Base-by-base conservation (phyloP, 2,113 vertebrate genomes). In the Oreochromis tanganicae region DNA sequence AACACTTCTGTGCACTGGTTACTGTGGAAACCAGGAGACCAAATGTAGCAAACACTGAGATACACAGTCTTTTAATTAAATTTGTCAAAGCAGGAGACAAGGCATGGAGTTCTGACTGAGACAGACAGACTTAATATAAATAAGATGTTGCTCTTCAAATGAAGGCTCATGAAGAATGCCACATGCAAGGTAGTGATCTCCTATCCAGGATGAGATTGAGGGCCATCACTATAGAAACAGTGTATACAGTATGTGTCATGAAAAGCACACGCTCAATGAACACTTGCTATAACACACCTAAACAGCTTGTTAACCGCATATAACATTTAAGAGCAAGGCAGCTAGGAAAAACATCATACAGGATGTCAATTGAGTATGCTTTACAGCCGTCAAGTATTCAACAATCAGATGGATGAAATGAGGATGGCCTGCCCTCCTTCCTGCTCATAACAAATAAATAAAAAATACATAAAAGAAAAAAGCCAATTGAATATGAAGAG, bases 11-110 rank as follows among this genome's bases (percentile, higher is more conserved):
- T 54, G 83, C 43, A 55, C 81, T 46, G 68, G 91, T 94, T 88
- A 90, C 93, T 61, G 80, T 90, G 92, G 94, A 87, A 94, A 95
- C 94, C 90, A 83, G 66, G 21, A 82, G 80, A 80, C 41, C 29
- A 57, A 82, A 68, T 84, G 82, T 61, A 80, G 83, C 78, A 82
- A 78, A 87, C 41, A 55, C 43, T 79, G 57, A 83, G 55, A 82
- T 32, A 66, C 66, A 63, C 9, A 29, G 21, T 4, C 68, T 84
- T 88, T 89, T n/a, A 81, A 93, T 88, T 84, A 85, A 46, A 91
- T 85, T 87, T 87, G 54, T 68, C n/a, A 34, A 75, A 50, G 48
- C 29, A 34, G 46, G 13, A 78, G 71, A 83, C 56, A 88, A 43
- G 57, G 57, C 78, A 24, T 6, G 48, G 29, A 82, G 83, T 50